Evolutionary conservation across 92 coral and sea anemone species (phyloP), one percentile per base, ranked within the genome.

Genomic region (Plumapathes pennacea): DNA sequence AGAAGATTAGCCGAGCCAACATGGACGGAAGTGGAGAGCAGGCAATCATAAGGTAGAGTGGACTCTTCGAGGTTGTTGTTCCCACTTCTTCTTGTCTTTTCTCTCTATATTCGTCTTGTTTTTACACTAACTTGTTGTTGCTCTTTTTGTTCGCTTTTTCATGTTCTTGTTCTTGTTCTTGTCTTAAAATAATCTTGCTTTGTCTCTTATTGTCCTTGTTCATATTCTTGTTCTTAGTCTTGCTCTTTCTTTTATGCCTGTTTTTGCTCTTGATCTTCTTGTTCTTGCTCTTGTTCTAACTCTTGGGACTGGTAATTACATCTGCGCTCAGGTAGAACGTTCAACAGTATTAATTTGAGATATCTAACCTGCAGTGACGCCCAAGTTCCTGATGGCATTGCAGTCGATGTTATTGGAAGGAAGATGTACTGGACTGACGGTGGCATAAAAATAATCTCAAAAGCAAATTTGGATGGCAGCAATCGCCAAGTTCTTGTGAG

Each of bases 351-450:
- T 21, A 32, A 15, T 55, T 24, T 38, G 18, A 43, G n/a, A 55
- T 65, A 69, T 49, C 46, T 12, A 15, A 44, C 49, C 29, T 9
- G 65, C 4, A n/a, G n/a, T n/a, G n/a, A n/a, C n/a, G n/a, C n/a
- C n/a, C 44, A 10, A 5, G 60, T 80, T 32, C 84, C 85, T 2
- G 95, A 86, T 53, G 95, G 89, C 29, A 26, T 86, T 48, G 40
- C 67, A n/a, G 53, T 86, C 25, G 95, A 86, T 31, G 56, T 76
- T 18, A 63, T 41, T 13, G 95, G 42, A 13, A 64, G 83, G 14
- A 61, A 70, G 36, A 46, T 86, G 33, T 86, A 81, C 56, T 86
- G 95, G 95, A 71, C 95, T 12, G 95, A 81, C 56, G 63, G 46
- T 12, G 75, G 48, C 8, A 5, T 58, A 13, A 54, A 65, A 20